phyloP scores from a whole-genome alignment of 1,140 invertebrate species.

The Dysdera silvatica region DNA sequence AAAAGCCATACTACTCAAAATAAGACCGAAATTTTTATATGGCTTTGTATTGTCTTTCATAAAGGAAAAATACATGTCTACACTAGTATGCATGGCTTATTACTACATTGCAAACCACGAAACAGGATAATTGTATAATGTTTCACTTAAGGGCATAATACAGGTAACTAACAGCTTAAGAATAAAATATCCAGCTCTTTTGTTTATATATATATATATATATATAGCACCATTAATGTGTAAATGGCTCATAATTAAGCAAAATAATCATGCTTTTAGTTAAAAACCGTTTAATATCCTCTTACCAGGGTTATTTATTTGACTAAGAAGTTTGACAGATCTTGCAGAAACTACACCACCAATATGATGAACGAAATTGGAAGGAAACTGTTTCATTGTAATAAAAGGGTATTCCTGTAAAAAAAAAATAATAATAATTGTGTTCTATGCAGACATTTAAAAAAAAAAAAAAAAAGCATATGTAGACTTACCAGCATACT shows the following conservation, averaged over 20 bases:
- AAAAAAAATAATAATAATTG: background rate
- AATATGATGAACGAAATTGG: slow-evolving; percentile 77
- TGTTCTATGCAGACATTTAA: background rate
- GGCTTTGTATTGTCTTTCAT: too few species aligned
- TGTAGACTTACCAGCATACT: slow-evolving; percentile 41
- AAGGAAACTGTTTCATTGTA: slow-evolving; percentile 81
- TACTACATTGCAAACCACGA: too few species aligned
- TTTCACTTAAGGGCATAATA: too few species aligned
- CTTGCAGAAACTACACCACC: slow-evolving; percentile 79
- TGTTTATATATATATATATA: too few species aligned
- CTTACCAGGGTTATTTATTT: slow-evolving; percentile 55
- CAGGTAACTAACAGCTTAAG: too few species aligned
- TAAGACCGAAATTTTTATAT: too few species aligned
- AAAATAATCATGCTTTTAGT: background rate
- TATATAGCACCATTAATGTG: too few species aligned
- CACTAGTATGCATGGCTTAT: background rate
- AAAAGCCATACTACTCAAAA: too few species aligned
- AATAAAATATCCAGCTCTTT: too few species aligned
- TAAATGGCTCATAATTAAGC: too few species aligned
- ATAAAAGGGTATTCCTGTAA: slow-evolving; percentile 87
- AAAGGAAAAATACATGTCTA: background rate
- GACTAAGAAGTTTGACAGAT: slow-evolving; percentile 78
- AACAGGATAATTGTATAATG: too few species aligned
- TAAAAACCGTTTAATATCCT: too few species aligned
- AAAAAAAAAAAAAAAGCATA: background rate